phyloP scores from a whole-genome alignment of 2,888 invertebrate genomes.

The Mesodorylaimus sp. region DNA sequence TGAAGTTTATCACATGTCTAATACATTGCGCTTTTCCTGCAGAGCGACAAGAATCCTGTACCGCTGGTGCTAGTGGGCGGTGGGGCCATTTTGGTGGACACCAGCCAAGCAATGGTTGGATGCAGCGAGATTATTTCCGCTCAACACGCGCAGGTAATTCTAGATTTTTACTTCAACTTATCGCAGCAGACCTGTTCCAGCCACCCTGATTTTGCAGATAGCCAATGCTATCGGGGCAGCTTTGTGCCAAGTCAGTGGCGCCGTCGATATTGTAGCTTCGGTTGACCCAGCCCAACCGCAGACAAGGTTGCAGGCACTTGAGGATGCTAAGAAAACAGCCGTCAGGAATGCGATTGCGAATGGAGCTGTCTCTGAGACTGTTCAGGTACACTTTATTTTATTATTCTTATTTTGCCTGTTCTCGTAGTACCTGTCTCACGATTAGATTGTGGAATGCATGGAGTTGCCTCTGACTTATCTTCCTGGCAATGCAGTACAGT shows the following conservation, averaged over 20 bases:
- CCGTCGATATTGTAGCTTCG: constrained; percentile 19
- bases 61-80: constrained; percentile 7
- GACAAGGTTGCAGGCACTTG: constrained; percentile 13
- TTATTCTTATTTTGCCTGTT: neutral
- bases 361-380: constrained; percentile 11
- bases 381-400: constrained; percentile 7
- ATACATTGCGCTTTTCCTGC: no score
- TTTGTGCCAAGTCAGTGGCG: constrained; percentile 25
- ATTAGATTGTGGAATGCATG: constrained; percentile 12
- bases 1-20: no score
- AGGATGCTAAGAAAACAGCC: constrained; percentile 9
- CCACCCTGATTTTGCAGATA: constrained; percentile 14
- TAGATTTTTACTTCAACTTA: no score
- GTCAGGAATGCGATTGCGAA: constrained; percentile 3
- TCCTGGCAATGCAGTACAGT: constrained; percentile 24
- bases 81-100: constrained; percentile 2
- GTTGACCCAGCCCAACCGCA: constrained; percentile 14
- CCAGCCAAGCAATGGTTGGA: neutral
- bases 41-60: no score
- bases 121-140: neutral
- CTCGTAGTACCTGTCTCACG: neutral
- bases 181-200: no score
- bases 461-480: constrained; percentile 24
- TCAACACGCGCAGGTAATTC: no score
- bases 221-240: constrained; percentile 32